These are phyloP conservation scores for Melangyna quadrimaculata DNA, from an alignment of 2,888 invertebrate genomes.

Conservation along the genomic window DNA sequence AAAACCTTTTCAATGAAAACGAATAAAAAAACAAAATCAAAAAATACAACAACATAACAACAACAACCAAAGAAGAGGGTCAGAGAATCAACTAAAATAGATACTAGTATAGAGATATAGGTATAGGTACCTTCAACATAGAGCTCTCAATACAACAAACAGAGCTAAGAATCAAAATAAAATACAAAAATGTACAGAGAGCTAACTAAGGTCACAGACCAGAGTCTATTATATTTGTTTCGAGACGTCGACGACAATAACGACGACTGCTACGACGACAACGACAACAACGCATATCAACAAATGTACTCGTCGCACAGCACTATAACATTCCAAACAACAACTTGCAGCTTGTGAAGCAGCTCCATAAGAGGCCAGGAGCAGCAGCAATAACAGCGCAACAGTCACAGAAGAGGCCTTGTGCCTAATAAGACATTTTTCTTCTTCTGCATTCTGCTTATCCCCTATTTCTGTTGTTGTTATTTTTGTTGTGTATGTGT, in stretches of 20 bases:
- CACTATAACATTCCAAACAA: conserved; percentile 64
- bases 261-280: neutral
- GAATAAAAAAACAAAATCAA: conserved; percentile 31
- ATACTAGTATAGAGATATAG: conserved; percentile 30
- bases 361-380: conserved; percentile 26
- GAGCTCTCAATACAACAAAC: conserved; percentile 12
- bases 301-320: conserved; percentile 49
- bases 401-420: conserved; percentile 69
- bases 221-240: conserved; percentile 66
- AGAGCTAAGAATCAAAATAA: conserved; percentile 61
- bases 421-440: conserved; percentile 67
- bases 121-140: neutral
- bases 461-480: conserved; percentile 8
- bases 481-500: neutral
- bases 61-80: conserved; percentile 53
- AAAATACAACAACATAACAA: neutral
- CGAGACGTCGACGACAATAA: conserved; percentile 42
- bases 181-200: conserved; percentile 35
- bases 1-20: conserved; percentile 54
- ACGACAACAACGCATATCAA: conserved; percentile 60
- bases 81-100: conserved; percentile 52
- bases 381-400: conserved; percentile 15
- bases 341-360: conserved; percentile 12
- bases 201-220: conserved; percentile 70
- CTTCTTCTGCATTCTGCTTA: conserved; percentile 34